phyloP scores from a whole-genome alignment of 2,797 vertebrate genomes.

The Kryptopterus vitreolus region DNA sequence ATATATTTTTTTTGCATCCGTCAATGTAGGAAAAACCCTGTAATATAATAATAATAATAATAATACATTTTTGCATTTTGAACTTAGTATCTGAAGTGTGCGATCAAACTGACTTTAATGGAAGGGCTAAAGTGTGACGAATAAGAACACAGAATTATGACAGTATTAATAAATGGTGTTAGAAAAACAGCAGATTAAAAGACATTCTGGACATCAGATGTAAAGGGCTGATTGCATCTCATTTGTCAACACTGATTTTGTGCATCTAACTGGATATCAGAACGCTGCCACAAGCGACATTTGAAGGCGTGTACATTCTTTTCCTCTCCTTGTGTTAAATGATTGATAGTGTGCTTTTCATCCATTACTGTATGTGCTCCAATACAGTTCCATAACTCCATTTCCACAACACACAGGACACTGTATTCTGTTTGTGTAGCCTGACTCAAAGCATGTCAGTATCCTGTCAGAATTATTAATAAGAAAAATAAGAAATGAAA shows the following conservation, averaged over 20 bases:
- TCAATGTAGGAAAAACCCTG: too few relatives aligned
- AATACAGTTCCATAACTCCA: conserved; percentile 34
- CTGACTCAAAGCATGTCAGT: conserved; percentile 1
- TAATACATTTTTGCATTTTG: too few relatives aligned
- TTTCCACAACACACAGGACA: conserved; percentile 1
- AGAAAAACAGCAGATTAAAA: background rate
- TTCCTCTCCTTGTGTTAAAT: conserved; percentile 29
- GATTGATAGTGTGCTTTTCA: conserved; percentile 37
- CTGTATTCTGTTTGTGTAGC: conserved; percentile 2
- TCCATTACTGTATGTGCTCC: conserved; percentile 17
- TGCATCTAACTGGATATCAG: conserved; percentile 14
- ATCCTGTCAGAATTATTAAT: background rate
- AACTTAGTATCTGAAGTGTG: background rate
- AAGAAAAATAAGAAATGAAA: background rate
- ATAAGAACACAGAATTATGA: background rate
- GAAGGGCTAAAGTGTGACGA: background rate
- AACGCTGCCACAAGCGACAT: conserved; percentile 23
- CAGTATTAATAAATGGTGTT: background rate
- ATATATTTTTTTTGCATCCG: too few relatives aligned
- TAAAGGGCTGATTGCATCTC: conserved; percentile 8
- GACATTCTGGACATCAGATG: background rate
- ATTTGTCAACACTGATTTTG: conserved; percentile 23
- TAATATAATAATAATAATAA: too few relatives aligned
- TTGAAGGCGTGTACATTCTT: conserved; percentile 29
- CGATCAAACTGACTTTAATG: background rate